Base-by-base conservation (phyloP, 2,797 vertebrate species). In the Pyrrhura leucotis region DNA sequence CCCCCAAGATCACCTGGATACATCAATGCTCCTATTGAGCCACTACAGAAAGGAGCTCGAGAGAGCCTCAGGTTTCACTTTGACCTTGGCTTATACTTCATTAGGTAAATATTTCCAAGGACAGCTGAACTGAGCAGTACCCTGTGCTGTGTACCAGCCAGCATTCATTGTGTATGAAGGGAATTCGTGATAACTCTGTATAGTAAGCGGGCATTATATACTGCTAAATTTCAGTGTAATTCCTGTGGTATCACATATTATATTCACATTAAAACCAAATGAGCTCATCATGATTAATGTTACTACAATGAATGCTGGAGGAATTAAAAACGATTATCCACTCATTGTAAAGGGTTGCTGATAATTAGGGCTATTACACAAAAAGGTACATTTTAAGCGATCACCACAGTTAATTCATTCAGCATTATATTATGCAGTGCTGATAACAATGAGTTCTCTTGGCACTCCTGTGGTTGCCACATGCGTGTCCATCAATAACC, bases 361-460 rank as follows among this genome's bases (percentile, higher is more conserved):
- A 95, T 98, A 98, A 98, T 97, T 97, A 97, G 83, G 95, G 89
- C 93, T 97, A 94, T 97, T 97, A 96, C 74, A 97, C 75, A 97
- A 96, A 96, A 98, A 97, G 76, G 86, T 97, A 94, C 91, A 92
- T 96, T 98, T 96, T 96, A 96, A 97, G 93, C 93, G 97, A 96
- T 96, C 95, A 96, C 94, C 76, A 90, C 92, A 80, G 93, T 95
- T 93, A 91, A 95, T 96, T 97, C 76, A 58, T 96, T 96, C 88
- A 84, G 69, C 51, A 50, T 83, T 90, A 89, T 92, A 82, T 95
- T 96, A 96, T 97, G 89, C 63, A 93, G 78, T 51, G 50, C 78
- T 91, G 87, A 97, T 95, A 91, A 97, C 88, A 97, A 77, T 45
- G 80, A 91, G 65, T 94, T 96, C 83, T 93, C 56, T 35, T 94